A percentile compares a stretch with the other conserved stretches of the same genome.
Conservation (phyloP, 2,797 vertebrate genomes). For the Acipenser ruthenus region DNA sequence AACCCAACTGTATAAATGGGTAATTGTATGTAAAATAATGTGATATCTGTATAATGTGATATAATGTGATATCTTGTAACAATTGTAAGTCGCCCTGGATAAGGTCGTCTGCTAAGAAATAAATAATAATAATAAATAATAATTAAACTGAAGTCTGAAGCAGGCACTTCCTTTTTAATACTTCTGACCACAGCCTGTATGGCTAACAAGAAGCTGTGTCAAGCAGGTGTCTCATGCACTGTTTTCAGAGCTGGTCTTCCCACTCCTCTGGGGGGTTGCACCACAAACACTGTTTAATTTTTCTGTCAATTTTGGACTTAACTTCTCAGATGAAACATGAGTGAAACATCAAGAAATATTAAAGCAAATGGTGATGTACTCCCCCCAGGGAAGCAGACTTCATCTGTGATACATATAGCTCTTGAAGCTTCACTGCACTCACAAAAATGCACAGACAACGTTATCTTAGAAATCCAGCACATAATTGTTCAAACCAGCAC, state of each 20-base stretch:
- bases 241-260: conserved; percentile 2
- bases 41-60: no score
- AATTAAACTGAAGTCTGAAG: neutral
- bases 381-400: conserved; percentile 4
- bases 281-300: conserved; percentile 7
- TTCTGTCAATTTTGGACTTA: conserved; percentile 6
- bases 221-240: neutral
- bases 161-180: neutral
- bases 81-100: no score
- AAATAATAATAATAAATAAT: no score
- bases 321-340: conserved; percentile 5
- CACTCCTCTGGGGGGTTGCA: conserved; percentile 4
- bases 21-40: no score
- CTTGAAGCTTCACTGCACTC: conserved; percentile 9
- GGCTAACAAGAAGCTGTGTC: neutral
- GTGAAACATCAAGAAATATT: conserved; percentile 9
- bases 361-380: conserved; percentile 11
- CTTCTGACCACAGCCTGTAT: neutral
- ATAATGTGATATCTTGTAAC: no score
- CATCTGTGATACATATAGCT: conserved; percentile 9
- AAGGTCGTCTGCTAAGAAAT: no score
- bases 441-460: conserved; percentile 1
- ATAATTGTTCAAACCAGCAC: conserved; percentile 2
- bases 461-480: conserved; percentile 2
- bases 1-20: no score